Evolutionary conservation across 2,113 vertebrate species (phyloP).

Genomic region (Anseranas semipalmata): DNA sequence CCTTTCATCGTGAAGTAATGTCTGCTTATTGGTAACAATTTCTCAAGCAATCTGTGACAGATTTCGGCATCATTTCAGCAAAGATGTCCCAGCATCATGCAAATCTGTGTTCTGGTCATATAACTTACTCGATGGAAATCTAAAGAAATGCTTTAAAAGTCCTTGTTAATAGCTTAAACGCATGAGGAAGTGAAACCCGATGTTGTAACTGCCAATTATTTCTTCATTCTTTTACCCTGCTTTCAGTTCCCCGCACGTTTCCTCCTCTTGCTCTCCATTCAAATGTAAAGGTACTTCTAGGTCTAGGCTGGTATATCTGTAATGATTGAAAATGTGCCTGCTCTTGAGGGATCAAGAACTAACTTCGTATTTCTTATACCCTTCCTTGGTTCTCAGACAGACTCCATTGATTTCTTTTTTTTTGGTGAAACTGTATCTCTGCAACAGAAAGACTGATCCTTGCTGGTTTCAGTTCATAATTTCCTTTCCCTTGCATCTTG

Average conservation of each 20-base stretch:
- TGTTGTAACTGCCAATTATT: constrained; percentile 20
- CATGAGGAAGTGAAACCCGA: constrained; percentile 36
- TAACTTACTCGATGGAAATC: neutral
- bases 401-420: neutral
- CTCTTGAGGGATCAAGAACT: neutral
- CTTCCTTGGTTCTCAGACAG: neutral
- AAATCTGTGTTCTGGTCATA: neutral
- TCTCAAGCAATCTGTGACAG: neutral
- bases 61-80: neutral
- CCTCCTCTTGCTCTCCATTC: neutral
- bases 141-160: neutral
- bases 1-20: neutral
- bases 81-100: neutral
- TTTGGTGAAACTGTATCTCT: neutral
- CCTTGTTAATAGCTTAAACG: neutral
- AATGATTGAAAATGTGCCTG: neutral
- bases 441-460: neutral
- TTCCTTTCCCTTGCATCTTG: neutral
- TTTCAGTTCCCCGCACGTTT: constrained; percentile 25
- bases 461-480: neutral
- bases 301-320: neutral
- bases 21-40: neutral
- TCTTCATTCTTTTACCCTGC: constrained; percentile 10
- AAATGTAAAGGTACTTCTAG: constrained; percentile 28
- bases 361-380: neutral